phyloP scores from a whole-genome alignment of 1,140 invertebrate genomes.

The Drosophila sp. region DNA sequence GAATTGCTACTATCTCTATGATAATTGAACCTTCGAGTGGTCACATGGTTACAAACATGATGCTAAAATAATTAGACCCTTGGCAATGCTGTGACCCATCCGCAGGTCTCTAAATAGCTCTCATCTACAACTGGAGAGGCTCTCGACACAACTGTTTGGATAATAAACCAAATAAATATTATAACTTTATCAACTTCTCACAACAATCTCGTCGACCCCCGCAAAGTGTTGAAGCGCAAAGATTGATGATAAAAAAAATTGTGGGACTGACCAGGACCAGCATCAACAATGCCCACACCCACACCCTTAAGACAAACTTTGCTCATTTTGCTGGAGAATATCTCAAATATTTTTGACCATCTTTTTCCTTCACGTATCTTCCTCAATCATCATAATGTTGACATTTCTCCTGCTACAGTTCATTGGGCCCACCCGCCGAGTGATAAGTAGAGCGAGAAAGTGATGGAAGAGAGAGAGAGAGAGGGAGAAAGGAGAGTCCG shows the following conservation, averaged over 20 bases:
- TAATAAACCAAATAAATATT: slow-evolving; percentile 77
- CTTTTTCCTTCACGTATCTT: slow-evolving; percentile 37
- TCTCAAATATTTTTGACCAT: slow-evolving; percentile 45
- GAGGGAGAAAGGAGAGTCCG: slow-evolving; percentile 36
- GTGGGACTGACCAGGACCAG: slow-evolving; percentile 27
- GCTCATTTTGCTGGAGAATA: slow-evolving; percentile 25
- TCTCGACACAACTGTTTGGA: slow-evolving; percentile 41
- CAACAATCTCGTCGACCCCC: slow-evolving; percentile 12
- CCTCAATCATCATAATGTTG: slow-evolving; percentile 72
- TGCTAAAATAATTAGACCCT: background rate
- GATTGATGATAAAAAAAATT: slow-evolving; percentile 66
- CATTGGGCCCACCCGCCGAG: slow-evolving; percentile 48
- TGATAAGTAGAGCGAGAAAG: background rate
- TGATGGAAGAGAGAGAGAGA: slow-evolving; percentile 3
- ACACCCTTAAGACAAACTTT: slow-evolving; percentile 23
- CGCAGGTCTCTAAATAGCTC: slow-evolving; percentile 30
- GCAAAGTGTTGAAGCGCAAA: slow-evolving; percentile 73
- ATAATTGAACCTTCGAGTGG: too few species aligned
- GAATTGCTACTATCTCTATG: too few species aligned
- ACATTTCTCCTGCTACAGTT: slow-evolving; percentile 67
- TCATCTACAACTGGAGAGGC: slow-evolving; percentile 23
- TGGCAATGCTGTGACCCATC: slow-evolving; percentile 41
- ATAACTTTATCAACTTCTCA: slow-evolving; percentile 66
- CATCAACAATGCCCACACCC: slow-evolving; percentile 9
- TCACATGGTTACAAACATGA: background rate